Conservation (phyloP, 1,140 invertebrate species). For the Macrosteles quadrilineatus region DNA sequence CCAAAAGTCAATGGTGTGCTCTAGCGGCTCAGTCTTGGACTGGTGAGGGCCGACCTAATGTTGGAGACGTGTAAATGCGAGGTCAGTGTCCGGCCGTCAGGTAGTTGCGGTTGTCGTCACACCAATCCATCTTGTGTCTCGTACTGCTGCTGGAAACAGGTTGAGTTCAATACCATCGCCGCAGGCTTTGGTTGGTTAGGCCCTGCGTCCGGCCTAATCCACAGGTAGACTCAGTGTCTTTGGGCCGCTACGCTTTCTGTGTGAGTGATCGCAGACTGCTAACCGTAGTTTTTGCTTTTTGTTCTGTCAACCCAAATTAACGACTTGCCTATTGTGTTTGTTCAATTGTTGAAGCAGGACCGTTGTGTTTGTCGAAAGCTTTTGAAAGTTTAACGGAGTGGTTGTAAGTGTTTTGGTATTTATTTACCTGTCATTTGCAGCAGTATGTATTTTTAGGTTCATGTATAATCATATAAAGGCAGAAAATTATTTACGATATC, state of each 20-base stretch:
- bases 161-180: constrained; percentile 96
- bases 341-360: no score
- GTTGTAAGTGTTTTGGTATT: no score
- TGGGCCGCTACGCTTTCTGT: no score
- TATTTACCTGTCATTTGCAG: no score
- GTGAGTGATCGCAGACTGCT: not conserved
- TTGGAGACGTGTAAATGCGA: constrained; percentile 61
- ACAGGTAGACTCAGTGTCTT: constrained; percentile 63
- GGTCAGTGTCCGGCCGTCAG: not conserved
- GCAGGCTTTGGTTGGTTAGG: constrained; percentile 92
- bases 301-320: no score
- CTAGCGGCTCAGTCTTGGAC: constrained; percentile 67
- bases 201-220: constrained; percentile 66
- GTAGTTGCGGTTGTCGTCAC: not conserved
- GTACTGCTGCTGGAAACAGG: constrained; percentile 70
- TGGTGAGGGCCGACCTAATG: constrained; percentile 78
- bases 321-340: no score
- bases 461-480: no score
- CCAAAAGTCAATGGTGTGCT: not conserved
- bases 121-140: not conserved
- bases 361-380: no score
- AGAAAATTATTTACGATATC: no score
- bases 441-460: no score
- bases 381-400: no score
- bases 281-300: no score